phyloP scores from a whole-genome alignment of 2,797 vertebrate species.

The Bradypodion pumilum region DNA sequence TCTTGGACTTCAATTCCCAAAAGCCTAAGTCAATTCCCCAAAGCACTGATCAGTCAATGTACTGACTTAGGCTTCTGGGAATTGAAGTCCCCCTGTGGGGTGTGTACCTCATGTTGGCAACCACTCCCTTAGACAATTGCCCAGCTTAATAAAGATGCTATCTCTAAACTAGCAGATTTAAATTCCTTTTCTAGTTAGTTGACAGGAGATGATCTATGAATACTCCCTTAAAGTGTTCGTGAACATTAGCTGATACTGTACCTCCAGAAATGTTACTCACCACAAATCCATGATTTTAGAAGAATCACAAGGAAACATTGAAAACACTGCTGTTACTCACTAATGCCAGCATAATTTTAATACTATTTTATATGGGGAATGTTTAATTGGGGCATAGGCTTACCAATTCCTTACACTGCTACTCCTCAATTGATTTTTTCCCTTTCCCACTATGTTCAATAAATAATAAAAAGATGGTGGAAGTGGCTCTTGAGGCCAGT shows the following conservation, averaged over 20 bases:
- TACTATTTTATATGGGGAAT: neutral
- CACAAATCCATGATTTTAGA: neutral
- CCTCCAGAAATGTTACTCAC: neutral
- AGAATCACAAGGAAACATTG: neutral
- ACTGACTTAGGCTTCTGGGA: too few relatives aligned
- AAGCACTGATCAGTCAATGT: too few relatives aligned
- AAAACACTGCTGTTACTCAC: neutral
- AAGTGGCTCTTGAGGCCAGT: neutral
- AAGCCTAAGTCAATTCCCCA: too few relatives aligned
- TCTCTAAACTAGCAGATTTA: constrained; percentile 14
- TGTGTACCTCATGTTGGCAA: too few relatives aligned
- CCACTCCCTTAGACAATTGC: constrained; percentile 31
- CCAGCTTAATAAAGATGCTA: constrained; percentile 21
- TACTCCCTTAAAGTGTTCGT: constrained; percentile 9
- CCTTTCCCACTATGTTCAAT: neutral
- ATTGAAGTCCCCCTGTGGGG: too few relatives aligned
- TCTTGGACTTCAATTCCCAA: too few relatives aligned
- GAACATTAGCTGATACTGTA: neutral
- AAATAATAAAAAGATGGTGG: neutral
- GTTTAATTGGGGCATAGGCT: neutral
- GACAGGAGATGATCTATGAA: constrained; percentile 41
- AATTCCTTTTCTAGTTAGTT: constrained; percentile 45
- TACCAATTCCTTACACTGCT: neutral
- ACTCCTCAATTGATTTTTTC: neutral
- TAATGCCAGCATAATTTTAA: neutral